Base-by-base conservation (phyloP, 2,888 invertebrate species). In the Coelinius sp. region DNA sequence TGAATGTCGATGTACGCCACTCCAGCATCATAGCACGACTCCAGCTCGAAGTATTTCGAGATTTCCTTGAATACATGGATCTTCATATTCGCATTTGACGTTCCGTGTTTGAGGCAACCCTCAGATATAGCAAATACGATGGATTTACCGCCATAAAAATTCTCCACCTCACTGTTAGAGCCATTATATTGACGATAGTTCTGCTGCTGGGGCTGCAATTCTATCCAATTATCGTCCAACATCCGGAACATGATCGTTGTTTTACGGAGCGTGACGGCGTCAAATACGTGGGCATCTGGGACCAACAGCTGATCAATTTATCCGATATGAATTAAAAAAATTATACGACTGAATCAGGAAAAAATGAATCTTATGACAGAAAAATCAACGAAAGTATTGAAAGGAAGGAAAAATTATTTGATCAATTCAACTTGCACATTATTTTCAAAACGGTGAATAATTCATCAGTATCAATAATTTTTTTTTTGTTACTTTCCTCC, bases 131-230 rank as follows among this genome's bases (percentile, higher is more conserved):
- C 71, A 62, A 85, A 84, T 2, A 85, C 77, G 4, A 86, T 69
- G 5, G 86, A 86, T 68, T 77, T 82, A 1, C 86, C 86, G n/a
- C 85, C 84, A 72, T 84, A 70, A 66, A 86, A 86, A 1, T 70
- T 56, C 41, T 84, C 82, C 65, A 74, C 79, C 66, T 83, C 79
- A 22, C 70, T 75, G 63, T 79, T 81, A 8, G 83, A 83, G 24
- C 84, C 84, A 0, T 75, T 75, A 65, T 86, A 85, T 8, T 74
- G 59, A 4, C 68, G 74, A 53, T 80, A 79, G 73, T 86, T 84
- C 0, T 52, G 69, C 4, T 83, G 80, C n/a, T 85, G 78, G 0
- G 86, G 84, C 49, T 27, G 67, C 17, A 86, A 20, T 1, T 75
- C 68, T 1, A 78, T 81, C 86, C 86, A 86, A 24, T 86, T 82